Evolutionary conservation across 2,797 vertebrate species (phyloP).

Genomic region (Rhynchotus rufescens): DNA sequence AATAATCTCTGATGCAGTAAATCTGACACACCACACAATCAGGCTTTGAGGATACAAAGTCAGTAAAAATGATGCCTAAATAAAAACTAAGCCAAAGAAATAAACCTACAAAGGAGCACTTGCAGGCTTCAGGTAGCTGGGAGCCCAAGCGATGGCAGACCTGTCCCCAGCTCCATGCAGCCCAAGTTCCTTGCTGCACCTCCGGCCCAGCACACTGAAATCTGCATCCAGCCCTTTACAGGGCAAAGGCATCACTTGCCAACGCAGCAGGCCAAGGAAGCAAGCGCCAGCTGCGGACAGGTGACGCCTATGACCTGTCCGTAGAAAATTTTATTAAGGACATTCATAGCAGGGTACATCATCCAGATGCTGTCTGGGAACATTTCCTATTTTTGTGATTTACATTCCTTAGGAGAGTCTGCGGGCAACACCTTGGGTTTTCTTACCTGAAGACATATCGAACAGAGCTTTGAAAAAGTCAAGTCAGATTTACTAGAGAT

Average conservation of each 20-base stretch:
- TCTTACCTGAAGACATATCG: neutral
- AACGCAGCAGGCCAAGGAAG: neutral
- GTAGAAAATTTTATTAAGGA: neutral
- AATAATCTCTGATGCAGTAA: neutral
- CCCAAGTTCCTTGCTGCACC: neutral
- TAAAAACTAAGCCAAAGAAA: neutral
- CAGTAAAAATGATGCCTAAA: neutral
- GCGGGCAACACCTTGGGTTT: rapidly evolving
- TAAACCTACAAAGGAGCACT: neutral
- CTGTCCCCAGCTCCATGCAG: neutral
- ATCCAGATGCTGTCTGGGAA: neutral
- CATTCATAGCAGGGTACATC: neutral
- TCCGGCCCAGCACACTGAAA: neutral
- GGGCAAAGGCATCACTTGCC: neutral
- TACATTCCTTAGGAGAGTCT: neutral
- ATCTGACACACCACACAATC: neutral
- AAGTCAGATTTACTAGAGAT: neutral
- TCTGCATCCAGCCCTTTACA: neutral
- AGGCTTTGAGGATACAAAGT: neutral
- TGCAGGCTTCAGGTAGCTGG: neutral
- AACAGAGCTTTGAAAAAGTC: neutral
- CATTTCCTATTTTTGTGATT: neutral
- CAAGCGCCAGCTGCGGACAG: neutral
- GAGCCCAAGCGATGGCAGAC: rapidly evolving
- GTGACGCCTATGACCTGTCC: neutral